Base-by-base conservation (phyloP, 2,888 invertebrate species). In the Tachina fera region DNA sequence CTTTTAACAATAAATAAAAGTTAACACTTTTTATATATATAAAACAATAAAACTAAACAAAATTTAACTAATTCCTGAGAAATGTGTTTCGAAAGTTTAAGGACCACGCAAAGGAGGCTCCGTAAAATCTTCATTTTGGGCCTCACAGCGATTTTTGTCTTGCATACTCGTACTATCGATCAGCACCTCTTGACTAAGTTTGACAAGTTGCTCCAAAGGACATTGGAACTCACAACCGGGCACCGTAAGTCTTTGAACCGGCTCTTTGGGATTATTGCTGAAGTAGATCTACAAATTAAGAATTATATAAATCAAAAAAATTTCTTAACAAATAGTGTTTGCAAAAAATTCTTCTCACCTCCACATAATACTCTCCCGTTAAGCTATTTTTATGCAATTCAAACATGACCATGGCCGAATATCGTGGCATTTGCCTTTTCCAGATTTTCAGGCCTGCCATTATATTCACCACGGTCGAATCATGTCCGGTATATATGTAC, bases 401-500 rank as follows among this genome's bases (percentile, higher is more conserved):
- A 53, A 96, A 93, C 63, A 96, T 90, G 0, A 94, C 92, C 91
- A 95, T 94, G 14, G 95, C 94, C 39, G 94, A 95, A 89, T 95
- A 96, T 22, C 93, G 94, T 0, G 96, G 96, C 87, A 95, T 70
- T 89, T 95, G 95, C 9, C 93, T 92, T 82, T 96, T 94, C 95
- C 95, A 96, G 8, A 96, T 93, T 60, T 94, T 94, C 51, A 97
- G 90, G 0, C 95, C 94, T 31, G 94, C 92, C 72, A 96, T 91
- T 61, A 96, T 90, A 88, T 95, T 95, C 0, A 95, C 94, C 8
- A 97, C 92, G 0, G 96, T 96, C 0, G 96, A 94, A 90, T 97
- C 97, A 89, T 97, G 97, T 0, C 95, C 96, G 0, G 95, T 94
- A 89, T 95, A 96, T 79, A 96, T 93, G 87, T 93, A 95, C 79